These are phyloP conservation scores for Pteruthius melanotis DNA, from an alignment of 2,113 vertebrate genomes.

Conservation along the genomic window DNA sequence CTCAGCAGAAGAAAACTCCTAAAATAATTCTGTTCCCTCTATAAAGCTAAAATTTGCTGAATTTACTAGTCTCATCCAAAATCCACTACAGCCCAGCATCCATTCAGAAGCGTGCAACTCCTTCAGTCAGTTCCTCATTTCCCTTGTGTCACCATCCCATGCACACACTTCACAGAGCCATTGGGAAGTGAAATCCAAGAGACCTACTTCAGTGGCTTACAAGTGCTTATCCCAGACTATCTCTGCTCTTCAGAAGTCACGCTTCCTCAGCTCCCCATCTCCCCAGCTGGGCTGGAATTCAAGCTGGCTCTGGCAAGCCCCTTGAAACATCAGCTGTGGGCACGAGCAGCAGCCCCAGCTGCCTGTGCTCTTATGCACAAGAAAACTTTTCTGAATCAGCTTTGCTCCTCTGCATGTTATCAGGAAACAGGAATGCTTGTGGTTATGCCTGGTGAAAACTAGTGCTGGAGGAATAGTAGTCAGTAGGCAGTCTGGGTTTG, in stretches of 20 bases:
- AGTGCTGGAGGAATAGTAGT: background rate
- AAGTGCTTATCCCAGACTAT: background rate
- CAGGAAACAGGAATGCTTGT: slow-evolving; percentile 20
- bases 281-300: background rate
- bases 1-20: background rate
- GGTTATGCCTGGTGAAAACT: slow-evolving; percentile 19
- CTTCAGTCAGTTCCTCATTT: background rate
- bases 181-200: background rate
- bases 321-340: background rate
- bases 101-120: background rate
- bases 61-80: background rate
- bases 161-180: background rate
- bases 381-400: background rate
- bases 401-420: background rate
- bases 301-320: background rate
- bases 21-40: background rate
- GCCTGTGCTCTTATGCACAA: background rate
- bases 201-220: background rate
- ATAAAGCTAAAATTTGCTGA: background rate
- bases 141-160: background rate
- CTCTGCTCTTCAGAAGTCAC: background rate
- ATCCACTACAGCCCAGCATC: background rate
- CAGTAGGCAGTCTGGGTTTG: background rate
- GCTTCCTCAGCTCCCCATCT: background rate
- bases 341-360: background rate